A percentile compares a stretch with the other conserved stretches of the same genome.
Evolutionary conservation across 2,888 invertebrate genomes (phyloP).

Genomic region (Theretra japonica): DNA sequence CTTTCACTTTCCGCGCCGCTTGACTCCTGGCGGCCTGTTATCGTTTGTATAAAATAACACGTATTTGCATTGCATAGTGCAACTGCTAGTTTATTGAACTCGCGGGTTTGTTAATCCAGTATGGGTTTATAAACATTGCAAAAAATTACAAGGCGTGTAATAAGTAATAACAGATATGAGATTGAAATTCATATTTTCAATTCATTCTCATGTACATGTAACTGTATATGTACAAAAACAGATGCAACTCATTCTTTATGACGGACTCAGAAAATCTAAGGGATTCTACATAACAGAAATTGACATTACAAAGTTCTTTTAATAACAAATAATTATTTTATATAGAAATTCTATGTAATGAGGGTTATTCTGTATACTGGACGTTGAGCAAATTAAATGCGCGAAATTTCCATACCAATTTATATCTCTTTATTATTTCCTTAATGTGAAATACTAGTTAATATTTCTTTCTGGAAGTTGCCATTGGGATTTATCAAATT

Average conservation of each 20-base stretch:
- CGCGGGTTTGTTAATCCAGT: background rate
- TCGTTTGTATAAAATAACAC: slow-evolving; percentile 15
- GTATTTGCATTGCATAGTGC: slow-evolving; percentile 19
- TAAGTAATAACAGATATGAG: too few relatives aligned
- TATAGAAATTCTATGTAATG: background rate
- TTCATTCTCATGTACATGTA: too few relatives aligned
- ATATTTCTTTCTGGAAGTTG: too few relatives aligned
- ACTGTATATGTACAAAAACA: too few relatives aligned
- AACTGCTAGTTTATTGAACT: slow-evolving; percentile 5
- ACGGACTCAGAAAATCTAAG: too few relatives aligned
- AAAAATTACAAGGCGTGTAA: background rate
- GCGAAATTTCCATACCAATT: background rate
- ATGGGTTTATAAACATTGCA: background rate
- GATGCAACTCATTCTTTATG: too few relatives aligned
- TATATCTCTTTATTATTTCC: background rate
- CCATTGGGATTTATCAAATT: too few relatives aligned
- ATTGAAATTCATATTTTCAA: too few relatives aligned
- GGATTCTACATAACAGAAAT: too few relatives aligned
- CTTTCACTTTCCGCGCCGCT: slow-evolving; percentile 72
- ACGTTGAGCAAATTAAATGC: background rate
- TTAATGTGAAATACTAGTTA: too few relatives aligned
- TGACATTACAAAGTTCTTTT: too few relatives aligned
- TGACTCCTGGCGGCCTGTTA: slow-evolving; percentile 31
- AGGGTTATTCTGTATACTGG: background rate
- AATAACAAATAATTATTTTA: background rate